Conservation (phyloP, 2,888 invertebrate species). For the Papilio protenor region DNA sequence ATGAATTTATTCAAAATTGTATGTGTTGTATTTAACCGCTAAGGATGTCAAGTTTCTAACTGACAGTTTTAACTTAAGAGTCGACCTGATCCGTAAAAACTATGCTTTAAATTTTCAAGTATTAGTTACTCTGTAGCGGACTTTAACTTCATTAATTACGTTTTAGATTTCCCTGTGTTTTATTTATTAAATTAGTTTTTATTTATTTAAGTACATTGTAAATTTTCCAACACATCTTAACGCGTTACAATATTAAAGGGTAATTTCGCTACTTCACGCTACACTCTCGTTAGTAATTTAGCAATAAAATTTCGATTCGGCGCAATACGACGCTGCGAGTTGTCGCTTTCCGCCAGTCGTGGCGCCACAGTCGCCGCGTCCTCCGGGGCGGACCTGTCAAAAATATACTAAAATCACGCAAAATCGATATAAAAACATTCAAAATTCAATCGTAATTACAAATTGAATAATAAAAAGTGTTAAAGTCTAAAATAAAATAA, state of each 20-base stretch:
- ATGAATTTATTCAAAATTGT: too few relatives aligned
- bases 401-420: conserved; percentile 58
- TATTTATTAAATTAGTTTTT: background rate
- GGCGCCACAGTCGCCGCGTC: conserved; percentile 75
- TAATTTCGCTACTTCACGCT: conserved; percentile 48
- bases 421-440: conserved; percentile 36
- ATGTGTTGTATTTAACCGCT: too few relatives aligned
- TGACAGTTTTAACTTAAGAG: too few relatives aligned
- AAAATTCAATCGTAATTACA: background rate
- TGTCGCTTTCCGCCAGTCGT: conserved; percentile 67
- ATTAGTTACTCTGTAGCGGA: too few relatives aligned
- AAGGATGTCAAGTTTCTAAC: too few relatives aligned
- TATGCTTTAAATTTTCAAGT: too few relatives aligned
- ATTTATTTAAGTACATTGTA: conserved; percentile 60
- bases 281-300: conserved; percentile 18
- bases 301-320: conserved; percentile 68
- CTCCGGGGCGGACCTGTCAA: conserved; percentile 80
- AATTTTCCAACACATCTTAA: conserved; percentile 47
- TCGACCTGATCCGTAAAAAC: too few relatives aligned
- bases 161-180: background rate
- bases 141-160: background rate
- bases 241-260: background rate
- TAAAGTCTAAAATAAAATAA: conserved; percentile 52
- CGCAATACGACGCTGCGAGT: conserved; percentile 63
- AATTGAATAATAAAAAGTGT: background rate